Evolutionary conservation across 2,113 vertebrate species (phyloP).

Genomic region (Muntiacus muntjak): DNA sequence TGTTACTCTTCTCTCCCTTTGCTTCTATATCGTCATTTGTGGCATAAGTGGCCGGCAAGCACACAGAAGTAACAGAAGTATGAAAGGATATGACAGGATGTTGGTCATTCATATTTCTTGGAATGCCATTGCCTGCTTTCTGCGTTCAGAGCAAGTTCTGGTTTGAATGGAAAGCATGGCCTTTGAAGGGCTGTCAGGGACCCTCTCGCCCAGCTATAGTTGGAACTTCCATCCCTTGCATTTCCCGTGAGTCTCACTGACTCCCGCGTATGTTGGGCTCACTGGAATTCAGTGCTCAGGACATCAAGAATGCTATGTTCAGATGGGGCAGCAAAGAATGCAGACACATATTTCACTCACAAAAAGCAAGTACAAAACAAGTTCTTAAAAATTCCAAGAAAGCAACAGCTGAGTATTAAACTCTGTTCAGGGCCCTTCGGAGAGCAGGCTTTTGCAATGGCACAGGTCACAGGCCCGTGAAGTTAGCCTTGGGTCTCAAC

Average conservation of each 20-base stretch:
- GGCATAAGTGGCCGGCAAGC: not conserved
- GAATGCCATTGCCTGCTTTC: not conserved
- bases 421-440: not conserved
- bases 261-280: not conserved
- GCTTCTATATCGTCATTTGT: not conserved
- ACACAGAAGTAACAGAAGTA: not conserved
- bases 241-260: not conserved
- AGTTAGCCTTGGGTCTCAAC: not conserved
- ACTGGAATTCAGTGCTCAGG: not conserved
- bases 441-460: not conserved
- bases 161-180: not conserved
- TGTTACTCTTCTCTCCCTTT: not conserved
- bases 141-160: not conserved
- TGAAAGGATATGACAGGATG: not conserved
- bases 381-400: not conserved
- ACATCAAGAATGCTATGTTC: not conserved
- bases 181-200: not conserved
- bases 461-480: not conserved
- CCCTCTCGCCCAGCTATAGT: not conserved
- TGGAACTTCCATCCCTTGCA: not conserved
- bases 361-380: slow-evolving; percentile 8
- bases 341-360: not conserved
- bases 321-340: not conserved
- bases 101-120: not conserved
- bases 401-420: not conserved